A percentile compares a stretch with the other conserved stretches of the same genome.
phyloP scores from a whole-genome alignment of 2,888 invertebrate species.

The Leucoptera coffeella region DNA sequence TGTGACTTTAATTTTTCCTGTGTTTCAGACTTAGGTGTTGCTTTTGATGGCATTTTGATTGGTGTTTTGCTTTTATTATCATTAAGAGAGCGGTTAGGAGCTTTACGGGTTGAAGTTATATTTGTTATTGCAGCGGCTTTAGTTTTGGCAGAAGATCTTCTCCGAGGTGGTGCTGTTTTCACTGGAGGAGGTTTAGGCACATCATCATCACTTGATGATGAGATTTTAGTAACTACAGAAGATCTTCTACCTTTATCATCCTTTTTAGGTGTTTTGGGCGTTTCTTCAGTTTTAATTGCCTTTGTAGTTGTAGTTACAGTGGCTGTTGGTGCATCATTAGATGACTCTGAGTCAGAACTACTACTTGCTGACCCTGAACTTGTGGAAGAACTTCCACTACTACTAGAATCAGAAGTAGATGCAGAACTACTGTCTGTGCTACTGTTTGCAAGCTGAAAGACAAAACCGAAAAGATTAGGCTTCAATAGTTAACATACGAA shows the following conservation, averaged over 20 bases:
- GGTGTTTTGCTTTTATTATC: slow-evolving; percentile 42
- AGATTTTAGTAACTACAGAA: slow-evolving; percentile 22
- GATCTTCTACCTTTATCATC: slow-evolving; percentile 26
- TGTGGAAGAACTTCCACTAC: slow-evolving; percentile 63
- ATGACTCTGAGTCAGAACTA: slow-evolving; percentile 67
- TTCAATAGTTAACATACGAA: no score
- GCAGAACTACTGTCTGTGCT: slow-evolving; percentile 60
- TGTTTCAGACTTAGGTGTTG: slow-evolving; percentile 22
- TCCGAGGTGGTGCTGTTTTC: slow-evolving; percentile 30
- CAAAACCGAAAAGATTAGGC: no score
- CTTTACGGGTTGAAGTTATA: slow-evolving; percentile 50
- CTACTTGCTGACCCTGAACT: slow-evolving; percentile 65
- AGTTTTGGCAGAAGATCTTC: slow-evolving; percentile 51
- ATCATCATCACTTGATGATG: slow-evolving; percentile 60
- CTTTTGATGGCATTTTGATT: slow-evolving; percentile 31
- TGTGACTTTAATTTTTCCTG: slow-evolving; percentile 12
- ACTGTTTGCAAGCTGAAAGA: slow-evolving; percentile 37
- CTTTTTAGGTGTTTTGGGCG: slow-evolving; percentile 11
- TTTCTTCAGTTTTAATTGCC: slow-evolving; percentile 1
- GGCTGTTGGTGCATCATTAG: slow-evolving; percentile 38
- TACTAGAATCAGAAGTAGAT: slow-evolving; percentile 62
- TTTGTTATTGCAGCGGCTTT: slow-evolving; percentile 51
- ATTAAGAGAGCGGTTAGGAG: slow-evolving; percentile 15
- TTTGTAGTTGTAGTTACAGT: slow-evolving; percentile 4
- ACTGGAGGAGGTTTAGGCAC: slow-evolving; percentile 29